These are phyloP conservation scores for Muscicapa striata DNA, from an alignment of 2,797 vertebrate species.

Conservation along the genomic window DNA sequence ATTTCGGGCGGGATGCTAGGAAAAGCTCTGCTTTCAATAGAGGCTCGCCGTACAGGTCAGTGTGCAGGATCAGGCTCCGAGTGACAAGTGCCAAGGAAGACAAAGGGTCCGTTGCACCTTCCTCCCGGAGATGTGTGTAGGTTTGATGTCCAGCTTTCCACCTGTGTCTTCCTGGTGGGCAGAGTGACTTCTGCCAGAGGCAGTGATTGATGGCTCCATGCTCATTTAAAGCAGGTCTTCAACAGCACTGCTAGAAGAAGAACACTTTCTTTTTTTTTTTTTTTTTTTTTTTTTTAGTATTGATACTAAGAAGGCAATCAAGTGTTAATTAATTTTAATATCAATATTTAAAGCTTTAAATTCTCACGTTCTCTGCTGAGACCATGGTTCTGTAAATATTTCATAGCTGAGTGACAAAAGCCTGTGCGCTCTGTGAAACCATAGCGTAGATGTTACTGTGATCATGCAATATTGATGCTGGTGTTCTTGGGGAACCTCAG, in stretches of 20 bases:
- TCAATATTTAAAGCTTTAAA: constrained; percentile 33
- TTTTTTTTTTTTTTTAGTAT: neutral
- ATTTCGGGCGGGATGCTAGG: neutral
- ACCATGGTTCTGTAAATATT: neutral
- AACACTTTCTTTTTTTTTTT: neutral
- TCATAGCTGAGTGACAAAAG: neutral
- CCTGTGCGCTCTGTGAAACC: neutral
- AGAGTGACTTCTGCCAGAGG: neutral
- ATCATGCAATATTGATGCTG: neutral
- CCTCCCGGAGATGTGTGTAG: neutral
- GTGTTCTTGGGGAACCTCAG: neutral
- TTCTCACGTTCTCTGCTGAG: neutral
- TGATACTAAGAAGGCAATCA: neutral
- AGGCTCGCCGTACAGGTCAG: rapidly evolving
- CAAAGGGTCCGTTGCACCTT: neutral
- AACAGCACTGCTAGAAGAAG: neutral
- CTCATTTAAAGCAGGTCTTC: neutral
- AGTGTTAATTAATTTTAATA: neutral
- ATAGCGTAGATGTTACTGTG: neutral
- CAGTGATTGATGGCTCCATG: neutral
- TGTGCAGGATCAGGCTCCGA: neutral
- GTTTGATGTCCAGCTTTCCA: neutral
- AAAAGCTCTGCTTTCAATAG: neutral
- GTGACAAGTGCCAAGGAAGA: rapidly evolving
- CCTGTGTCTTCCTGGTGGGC: neutral